Evolutionary conservation across 2,797 vertebrate species (phyloP), one percentile per base, ranked within the genome.

Genomic region (Dicrostonyx torquatus): DNA sequence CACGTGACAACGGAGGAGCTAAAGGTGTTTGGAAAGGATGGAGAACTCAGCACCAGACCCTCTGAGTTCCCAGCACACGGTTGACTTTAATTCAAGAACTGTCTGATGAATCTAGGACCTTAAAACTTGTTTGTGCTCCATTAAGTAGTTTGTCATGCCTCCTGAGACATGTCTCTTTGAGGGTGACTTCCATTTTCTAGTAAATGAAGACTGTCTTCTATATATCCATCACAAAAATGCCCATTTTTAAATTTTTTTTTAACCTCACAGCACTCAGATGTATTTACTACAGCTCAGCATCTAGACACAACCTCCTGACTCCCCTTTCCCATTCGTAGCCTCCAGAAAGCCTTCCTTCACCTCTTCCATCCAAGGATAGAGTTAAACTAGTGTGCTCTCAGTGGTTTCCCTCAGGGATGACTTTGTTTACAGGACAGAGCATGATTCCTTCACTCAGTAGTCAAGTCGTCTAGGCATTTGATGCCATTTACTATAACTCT

Each of bases 31-130:
- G 70, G 53, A 48, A 40, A 45, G 48, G 62, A 70, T 12, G 37
- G 86, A 89, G 79, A 22, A 24, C 48, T 11, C 48, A 87, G 60
- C 40, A 17, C 31, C 17, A n/a, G 18, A 14, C 83, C 83, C 70
- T 60, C 26, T 48, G 66, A n/a, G 79, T 68, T 68, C 70, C 55
- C 79, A 60, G 72, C 5, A 68, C 10, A 86, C 18, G 31, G 93
- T 77, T 90, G 24, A 83, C 34, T 82, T 88, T 45, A 90, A 82
- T 76, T 93, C 15, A 84, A 92, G 64, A 55, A 79, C 14, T 43
- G 48, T 37, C 58, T 58, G 24, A 87, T 76, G 62, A 12, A 66
- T 95, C 40, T 40, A 29, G 31, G 87, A 94, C n/a, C 45, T 87
- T 37, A 82, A 73, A 68, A 89, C 24, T 34, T 82, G 53, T 24